Evolutionary conservation across 2,797 vertebrate genomes (phyloP).

Genomic region (Malurus leucopterus): DNA sequence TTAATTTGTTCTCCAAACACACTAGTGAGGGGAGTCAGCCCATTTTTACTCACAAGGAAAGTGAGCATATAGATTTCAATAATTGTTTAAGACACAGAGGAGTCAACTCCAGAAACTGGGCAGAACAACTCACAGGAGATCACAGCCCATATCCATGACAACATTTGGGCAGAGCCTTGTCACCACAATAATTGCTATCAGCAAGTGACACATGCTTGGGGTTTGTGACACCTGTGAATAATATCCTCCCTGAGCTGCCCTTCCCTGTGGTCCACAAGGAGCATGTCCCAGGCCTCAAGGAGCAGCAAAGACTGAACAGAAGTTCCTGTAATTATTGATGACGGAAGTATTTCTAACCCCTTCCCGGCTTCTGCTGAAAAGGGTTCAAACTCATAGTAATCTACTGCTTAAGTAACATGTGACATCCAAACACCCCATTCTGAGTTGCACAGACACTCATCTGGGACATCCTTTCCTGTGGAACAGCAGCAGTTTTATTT

Average conservation of each 20-base stretch:
- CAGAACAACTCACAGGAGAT: background rate
- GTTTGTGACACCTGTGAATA: background rate
- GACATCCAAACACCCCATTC: background rate
- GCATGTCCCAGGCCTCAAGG: background rate
- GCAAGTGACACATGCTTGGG: background rate
- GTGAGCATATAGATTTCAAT: background rate
- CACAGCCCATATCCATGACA: background rate
- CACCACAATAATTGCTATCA: background rate
- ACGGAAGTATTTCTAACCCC: background rate
- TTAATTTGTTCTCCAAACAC: conserved; percentile 40
- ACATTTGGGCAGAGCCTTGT: background rate
- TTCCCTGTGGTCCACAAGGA: background rate
- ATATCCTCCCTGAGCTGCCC: background rate
- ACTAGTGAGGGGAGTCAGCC: background rate
- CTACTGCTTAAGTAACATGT: background rate
- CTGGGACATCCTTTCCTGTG: conserved; percentile 20
- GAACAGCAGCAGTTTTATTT: conserved; percentile 1
- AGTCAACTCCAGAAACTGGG: background rate
- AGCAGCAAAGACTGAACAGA: background rate
- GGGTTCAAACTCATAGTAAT: conserved; percentile 15
- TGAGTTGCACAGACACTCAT: background rate
- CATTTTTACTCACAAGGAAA: conserved; percentile 7
- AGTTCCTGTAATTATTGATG: background rate
- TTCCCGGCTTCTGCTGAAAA: conserved; percentile 32
- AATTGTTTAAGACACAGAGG: conserved; percentile 7